phyloP scores from a whole-genome alignment of 2,797 vertebrate genomes.

The Cryptoblepharus egeriae region DNA sequence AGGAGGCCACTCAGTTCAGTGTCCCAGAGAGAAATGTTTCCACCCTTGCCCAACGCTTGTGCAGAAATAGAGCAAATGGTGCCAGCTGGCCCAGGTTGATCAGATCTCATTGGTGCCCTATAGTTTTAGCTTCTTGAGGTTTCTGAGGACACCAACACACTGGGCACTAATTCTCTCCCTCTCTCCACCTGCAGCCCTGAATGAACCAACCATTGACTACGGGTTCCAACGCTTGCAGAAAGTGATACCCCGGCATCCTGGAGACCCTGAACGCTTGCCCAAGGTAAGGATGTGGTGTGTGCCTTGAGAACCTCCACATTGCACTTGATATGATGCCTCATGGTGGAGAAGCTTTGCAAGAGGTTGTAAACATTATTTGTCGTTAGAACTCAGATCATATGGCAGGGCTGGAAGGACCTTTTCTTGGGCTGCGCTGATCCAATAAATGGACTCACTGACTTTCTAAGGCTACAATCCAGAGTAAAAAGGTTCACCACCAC shows the following conservation, averaged over 20 bases:
- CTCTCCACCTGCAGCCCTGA: constrained; percentile 80
- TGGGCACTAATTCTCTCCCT: neutral
- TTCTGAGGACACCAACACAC: neutral
- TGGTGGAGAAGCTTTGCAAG: neutral
- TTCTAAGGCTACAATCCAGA: no score
- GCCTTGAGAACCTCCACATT: neutral
- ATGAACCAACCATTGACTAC: constrained; percentile 96
- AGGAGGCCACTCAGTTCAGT: no score
- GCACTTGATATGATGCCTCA: neutral
- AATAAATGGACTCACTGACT: no score
- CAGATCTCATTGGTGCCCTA: no score
- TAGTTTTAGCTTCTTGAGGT: neutral
- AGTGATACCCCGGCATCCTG: constrained; percentile 92
- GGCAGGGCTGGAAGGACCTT: no score
- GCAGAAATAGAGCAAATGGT: neutral
- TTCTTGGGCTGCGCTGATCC: no score
- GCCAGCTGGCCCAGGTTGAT: neutral
- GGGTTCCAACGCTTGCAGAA: constrained; percentile 96
- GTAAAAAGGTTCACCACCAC: no score
- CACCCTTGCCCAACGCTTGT: neutral
- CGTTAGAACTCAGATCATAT: neutral
- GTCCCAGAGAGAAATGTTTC: no score
- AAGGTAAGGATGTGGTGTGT: constrained; percentile 80
- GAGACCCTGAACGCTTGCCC: constrained; percentile 93
- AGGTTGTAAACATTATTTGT: neutral